Evolutionary conservation across 2,888 invertebrate species (phyloP), one percentile per base, ranked within the genome.

Genomic region (Furcula furcula): DNA sequence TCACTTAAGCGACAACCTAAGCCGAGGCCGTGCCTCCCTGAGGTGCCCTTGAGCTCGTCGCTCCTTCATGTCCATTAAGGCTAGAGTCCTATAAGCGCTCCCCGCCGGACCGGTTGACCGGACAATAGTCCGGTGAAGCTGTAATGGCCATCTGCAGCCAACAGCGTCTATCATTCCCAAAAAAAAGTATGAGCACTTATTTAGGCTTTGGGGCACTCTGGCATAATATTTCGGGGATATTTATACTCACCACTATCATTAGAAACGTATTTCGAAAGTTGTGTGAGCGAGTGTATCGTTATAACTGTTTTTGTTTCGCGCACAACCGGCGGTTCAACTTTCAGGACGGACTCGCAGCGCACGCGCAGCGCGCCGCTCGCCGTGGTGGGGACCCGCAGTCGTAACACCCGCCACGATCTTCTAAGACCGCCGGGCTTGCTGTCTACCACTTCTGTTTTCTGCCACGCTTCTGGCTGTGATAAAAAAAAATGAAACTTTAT

Each of bases 241-340:
- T n/a, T 10, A 2, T 7, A 53, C 66, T 61, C 46, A 83, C 84
- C 82, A 65, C 59, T 72, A 64, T 68, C 78, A 71, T 73, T 81
- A 39, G 87, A 76, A 29, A 87, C 84, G 44, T 78, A 88, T 73
- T 87, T 88, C 3, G 86, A 86, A n/a, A 82, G 55, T 42, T 82
- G 78, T 14, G 88, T 86, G 21, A 66, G 76, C 2, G 87, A 82
- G 45, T 79, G 74, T 44, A 88, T 73, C 19, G 87, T 85, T 43
- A 88, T 74, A 32, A 78, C 67, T 6, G 76, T 57, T 20, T 63
- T 60, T 0, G 74, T 54, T 16, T 84, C 82, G 21, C 79, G 56
- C 9, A 80, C 66, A 10, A 84, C 87, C 0, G 86, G 84, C 1
- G 86, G 86, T 34, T 86, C 84, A 1, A 85, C 84, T 6, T 56